phyloP scores from a whole-genome alignment of 2,888 invertebrate genomes.

The Cryptus armator region DNA sequence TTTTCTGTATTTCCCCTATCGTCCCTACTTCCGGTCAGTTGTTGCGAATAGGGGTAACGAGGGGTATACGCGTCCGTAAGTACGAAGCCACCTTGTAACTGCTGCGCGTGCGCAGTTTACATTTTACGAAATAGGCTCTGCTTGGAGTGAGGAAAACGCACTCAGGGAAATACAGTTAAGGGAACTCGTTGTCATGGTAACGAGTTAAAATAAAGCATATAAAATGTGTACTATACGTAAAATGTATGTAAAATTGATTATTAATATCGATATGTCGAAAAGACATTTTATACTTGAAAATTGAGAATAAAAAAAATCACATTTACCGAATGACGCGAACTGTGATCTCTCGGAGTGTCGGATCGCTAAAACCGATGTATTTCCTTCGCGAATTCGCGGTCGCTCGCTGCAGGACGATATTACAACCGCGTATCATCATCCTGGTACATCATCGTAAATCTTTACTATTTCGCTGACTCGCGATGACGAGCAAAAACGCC shows the following conservation, averaged over 20 bases:
- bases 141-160: too few species aligned
- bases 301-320: not conserved
- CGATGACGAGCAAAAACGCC: constrained; percentile 50
- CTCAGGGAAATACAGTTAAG: too few species aligned
- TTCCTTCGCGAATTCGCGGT: not conserved
- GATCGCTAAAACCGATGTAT: not conserved
- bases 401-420: not conserved
- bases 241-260: not conserved
- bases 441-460: constrained; percentile 21
- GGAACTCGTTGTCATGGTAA: too few species aligned
- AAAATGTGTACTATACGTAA: too few species aligned
- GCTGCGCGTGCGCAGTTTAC: too few species aligned
- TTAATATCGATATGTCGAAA: not conserved
- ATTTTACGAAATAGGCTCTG: too few species aligned
- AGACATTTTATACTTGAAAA: not conserved
- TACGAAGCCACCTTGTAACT: too few species aligned
- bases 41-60: too few species aligned
- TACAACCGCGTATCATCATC: not conserved
- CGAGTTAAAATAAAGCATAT: too few species aligned
- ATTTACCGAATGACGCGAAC: not conserved
- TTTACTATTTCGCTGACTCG: constrained; percentile 36
- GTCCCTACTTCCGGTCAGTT: too few species aligned
- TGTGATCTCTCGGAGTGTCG: not conserved
- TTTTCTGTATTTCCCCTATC: too few species aligned
- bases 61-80: too few species aligned